Evolutionary conservation across 1,140 invertebrate genomes (phyloP).

Genomic region (Alviniconcha marisindica): DNA sequence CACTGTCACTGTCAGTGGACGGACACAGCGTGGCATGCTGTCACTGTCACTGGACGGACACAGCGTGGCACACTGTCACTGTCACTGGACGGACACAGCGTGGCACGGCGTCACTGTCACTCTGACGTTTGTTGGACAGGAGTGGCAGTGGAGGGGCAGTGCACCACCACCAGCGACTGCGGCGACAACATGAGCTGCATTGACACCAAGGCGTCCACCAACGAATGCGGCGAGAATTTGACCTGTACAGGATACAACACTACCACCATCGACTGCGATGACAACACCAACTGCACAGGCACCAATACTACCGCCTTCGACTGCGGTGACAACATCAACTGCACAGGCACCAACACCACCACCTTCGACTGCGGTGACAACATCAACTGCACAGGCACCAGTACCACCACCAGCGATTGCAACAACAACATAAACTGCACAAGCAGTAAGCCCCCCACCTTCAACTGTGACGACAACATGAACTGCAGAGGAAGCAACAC

Average conservation of each 20-base stretch:
- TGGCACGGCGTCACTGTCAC: too few relatives aligned
- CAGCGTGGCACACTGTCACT: too few relatives aligned
- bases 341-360: background rate
- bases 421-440: slow-evolving; percentile 9
- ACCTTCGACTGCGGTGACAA: background rate
- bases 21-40: too few relatives aligned
- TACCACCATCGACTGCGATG: background rate
- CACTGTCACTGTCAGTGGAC: too few relatives aligned
- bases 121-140: too few relatives aligned
- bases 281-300: slow-evolving; percentile 4
- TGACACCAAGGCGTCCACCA: background rate
- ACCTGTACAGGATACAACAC: background rate
- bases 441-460: background rate
- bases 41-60: too few relatives aligned
- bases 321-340: slow-evolving; percentile 13
- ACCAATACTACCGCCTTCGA: background rate
- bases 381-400: background rate
- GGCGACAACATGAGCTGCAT: slow-evolving; percentile 15
- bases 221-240: background rate
- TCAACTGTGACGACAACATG: background rate
- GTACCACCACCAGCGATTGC: background rate
- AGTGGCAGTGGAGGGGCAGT: background rate
- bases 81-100: too few relatives aligned
- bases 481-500: background rate
- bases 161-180: background rate